These are phyloP conservation scores for Koerneria pararmatus DNA, from an alignment of 2,888 invertebrate genomes.

Conservation along the genomic window DNA sequence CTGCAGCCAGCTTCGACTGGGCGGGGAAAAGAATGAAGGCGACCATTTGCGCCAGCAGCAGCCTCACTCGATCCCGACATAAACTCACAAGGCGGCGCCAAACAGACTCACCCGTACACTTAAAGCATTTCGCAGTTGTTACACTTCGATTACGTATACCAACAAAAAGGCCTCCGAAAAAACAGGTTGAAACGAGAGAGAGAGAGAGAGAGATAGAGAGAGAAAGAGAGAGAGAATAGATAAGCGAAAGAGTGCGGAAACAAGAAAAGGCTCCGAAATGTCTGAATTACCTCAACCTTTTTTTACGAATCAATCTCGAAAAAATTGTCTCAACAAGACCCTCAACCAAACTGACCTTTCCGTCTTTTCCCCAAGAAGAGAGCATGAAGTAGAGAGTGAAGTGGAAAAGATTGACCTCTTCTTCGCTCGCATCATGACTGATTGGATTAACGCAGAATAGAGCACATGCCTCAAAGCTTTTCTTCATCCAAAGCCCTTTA, in stretches of 20 bases:
- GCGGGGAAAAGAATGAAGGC: conserved; percentile 51
- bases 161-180: conserved; percentile 10
- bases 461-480: too few species aligned
- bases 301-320: too few species aligned
- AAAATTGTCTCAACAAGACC: neutral
- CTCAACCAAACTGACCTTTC: neutral
- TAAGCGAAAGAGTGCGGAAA: neutral
- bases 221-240: neutral
- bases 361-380: conserved; percentile 31
- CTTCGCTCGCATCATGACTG: conserved; percentile 29
- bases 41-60: conserved; percentile 46
- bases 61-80: conserved; percentile 33
- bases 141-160: neutral
- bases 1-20: conserved; percentile 27
- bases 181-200: neutral
- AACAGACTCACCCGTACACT: conserved; percentile 23
- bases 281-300: neutral
- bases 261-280: neutral
- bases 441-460: too few species aligned
- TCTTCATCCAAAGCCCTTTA: too few species aligned
- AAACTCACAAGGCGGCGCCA: conserved; percentile 34
- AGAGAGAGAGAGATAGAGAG: neutral
- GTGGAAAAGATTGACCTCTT: conserved; percentile 40
- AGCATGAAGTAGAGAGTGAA: conserved; percentile 37
- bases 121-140: neutral